phyloP scores from a whole-genome alignment of 2,888 invertebrate genomes.

The Idaea aversata region DNA sequence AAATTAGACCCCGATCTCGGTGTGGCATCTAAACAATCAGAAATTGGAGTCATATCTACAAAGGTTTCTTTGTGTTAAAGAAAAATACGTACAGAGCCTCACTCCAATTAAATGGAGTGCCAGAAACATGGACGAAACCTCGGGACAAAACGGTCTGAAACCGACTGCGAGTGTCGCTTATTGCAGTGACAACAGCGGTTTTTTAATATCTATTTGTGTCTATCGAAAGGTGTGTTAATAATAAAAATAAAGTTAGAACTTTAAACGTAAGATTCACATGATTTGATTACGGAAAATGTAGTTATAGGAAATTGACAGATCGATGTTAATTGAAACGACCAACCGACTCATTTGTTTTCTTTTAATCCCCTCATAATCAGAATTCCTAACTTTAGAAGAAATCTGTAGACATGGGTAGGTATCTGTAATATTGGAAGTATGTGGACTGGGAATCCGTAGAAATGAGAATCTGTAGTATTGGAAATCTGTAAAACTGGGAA shows the following conservation, averaged over 20 bases:
- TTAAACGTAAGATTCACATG: too few species aligned
- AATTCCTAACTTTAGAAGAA: too few species aligned
- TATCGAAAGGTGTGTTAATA: neutral
- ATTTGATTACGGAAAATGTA: too few species aligned
- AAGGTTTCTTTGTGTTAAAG: conserved; percentile 41
- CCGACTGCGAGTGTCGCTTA: conserved; percentile 35
- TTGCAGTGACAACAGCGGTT: neutral
- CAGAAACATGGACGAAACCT: conserved; percentile 44
- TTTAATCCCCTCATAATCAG: too few species aligned
- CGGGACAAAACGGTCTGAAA: conserved; percentile 40
- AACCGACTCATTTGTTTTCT: too few species aligned
- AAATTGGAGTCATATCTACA: conserved; percentile 30
- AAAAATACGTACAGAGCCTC: conserved; percentile 43
- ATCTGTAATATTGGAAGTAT: too few species aligned
- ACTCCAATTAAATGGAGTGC: conserved; percentile 60
- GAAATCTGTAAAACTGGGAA: too few species aligned
- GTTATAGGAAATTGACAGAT: too few species aligned
- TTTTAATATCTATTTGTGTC: neutral
- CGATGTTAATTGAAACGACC: too few species aligned
- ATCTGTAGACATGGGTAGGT: too few species aligned
- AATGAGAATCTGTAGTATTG: too few species aligned
- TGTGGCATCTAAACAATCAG: conserved; percentile 25
- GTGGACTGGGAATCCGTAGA: too few species aligned
- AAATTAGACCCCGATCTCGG: conserved; percentile 22
- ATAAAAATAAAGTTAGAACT: neutral